Conservation (phyloP, 2,888 invertebrate genomes). For the Therioaphis trifolii region DNA sequence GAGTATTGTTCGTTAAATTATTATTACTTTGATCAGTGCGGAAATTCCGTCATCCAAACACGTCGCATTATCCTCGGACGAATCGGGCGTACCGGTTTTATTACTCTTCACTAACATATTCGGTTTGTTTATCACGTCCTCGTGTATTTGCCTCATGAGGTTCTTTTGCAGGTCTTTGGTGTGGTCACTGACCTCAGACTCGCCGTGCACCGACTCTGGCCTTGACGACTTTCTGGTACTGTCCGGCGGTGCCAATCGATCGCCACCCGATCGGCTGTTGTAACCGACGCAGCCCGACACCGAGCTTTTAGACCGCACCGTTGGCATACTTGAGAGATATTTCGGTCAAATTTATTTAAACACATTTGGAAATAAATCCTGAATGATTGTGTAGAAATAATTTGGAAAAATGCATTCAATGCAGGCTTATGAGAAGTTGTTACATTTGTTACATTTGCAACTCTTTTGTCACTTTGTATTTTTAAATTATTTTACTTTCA, state of each 20-base stretch:
- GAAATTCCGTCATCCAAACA: background rate
- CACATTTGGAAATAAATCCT: too few relatives aligned
- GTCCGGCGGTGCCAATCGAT: background rate
- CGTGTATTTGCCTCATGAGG: conserved; percentile 30
- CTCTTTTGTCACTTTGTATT: too few relatives aligned
- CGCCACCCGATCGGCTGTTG: too few relatives aligned
- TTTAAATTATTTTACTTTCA: too few relatives aligned
- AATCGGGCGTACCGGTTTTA: background rate
- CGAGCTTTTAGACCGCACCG: background rate
- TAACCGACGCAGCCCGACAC: too few relatives aligned
- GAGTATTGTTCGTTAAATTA: too few relatives aligned
- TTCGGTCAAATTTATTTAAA: too few relatives aligned
- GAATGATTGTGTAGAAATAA: too few relatives aligned
- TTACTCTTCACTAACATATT: background rate
- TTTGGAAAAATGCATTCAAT: too few relatives aligned
- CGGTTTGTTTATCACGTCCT: conserved; percentile 43
- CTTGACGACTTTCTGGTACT: background rate
- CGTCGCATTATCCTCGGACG: background rate
- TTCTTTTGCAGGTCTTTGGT: conserved; percentile 39
- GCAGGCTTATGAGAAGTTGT: too few relatives aligned
- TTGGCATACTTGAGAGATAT: background rate
- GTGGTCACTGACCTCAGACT: conserved; percentile 29
- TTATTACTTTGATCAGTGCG: conserved; percentile 15
- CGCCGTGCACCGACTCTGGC: background rate
- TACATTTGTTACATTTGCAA: too few relatives aligned